Percentiles rank a stretch among this genome's conserved stretches.
Conservation (phyloP, 2,888 invertebrate species). For the Carabus problematicus region DNA sequence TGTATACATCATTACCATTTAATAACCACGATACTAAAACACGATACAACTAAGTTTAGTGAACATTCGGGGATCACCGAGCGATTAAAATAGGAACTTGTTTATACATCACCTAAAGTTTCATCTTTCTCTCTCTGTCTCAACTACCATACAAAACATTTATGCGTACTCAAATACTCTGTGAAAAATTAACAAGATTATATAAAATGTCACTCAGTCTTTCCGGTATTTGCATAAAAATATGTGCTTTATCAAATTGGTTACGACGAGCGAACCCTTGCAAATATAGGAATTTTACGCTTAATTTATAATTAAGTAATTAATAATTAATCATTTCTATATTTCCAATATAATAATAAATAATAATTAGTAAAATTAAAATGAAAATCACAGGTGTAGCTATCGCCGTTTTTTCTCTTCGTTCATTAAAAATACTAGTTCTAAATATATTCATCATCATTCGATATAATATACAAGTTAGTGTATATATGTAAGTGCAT, state of each 20-base stretch:
- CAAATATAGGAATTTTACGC: conserved; percentile 56
- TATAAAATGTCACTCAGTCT: conserved; percentile 64
- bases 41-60: conserved; percentile 58
- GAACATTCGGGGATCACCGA: conserved; percentile 60
- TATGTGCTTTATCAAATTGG: conserved; percentile 55
- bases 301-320: conserved; percentile 52
- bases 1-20: conserved; percentile 53
- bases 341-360: conserved; percentile 54
- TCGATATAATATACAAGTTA: conserved; percentile 56
- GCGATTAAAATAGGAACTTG: conserved; percentile 62
- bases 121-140: conserved; percentile 44
- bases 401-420: conserved; percentile 57
- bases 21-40: conserved; percentile 46
- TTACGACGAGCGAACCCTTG: conserved; percentile 48
- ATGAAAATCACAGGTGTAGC: conserved; percentile 64
- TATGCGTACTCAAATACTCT: conserved; percentile 44
- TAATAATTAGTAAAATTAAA: conserved; percentile 57
- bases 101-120: conserved; percentile 62
- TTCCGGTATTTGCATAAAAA: conserved; percentile 63
- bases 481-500: conserved; percentile 53
- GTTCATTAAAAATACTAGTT: conserved; percentile 57
- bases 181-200: conserved; percentile 62
- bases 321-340: conserved; percentile 51
- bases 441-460: conserved; percentile 44
- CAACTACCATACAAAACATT: conserved; percentile 42